Evolutionary conservation across 2,888 invertebrate species (phyloP), one percentile per base, ranked within the genome.

Genomic region (Ectropis crepuscularia): DNA sequence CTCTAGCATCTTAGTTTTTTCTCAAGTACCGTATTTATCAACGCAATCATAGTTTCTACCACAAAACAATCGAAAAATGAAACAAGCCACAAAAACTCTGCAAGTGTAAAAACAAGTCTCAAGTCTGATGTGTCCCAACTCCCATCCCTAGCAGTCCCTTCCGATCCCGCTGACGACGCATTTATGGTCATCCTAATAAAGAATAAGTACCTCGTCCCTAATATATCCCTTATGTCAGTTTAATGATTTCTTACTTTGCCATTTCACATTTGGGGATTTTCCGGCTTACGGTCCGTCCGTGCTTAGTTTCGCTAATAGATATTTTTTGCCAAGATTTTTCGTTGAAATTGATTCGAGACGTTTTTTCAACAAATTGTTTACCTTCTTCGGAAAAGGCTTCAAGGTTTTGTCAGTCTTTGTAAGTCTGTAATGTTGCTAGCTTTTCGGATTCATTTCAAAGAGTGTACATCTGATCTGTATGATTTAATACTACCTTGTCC

Each of bases 141-240:
- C 11, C 37, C 66, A 61, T 60, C 69, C 50, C 69, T 69, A 65
- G 38, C 49, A 57, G 41, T 57, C 59, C 60, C 57, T 60, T 46
- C 50, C 42, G 53, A 72, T 71, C 72, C 68, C 65, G 78, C 82
- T 82, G 80, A 82, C 79, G 67, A 57, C 63, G 80, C 82, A 72
- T 80, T 81, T 82, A 82, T 75, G 76, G 77, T 76, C 77, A 76
- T 76, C 79, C 77, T 78, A 80, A 80, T 82, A 82, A 81, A 81
- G 76, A 75, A 73, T 80, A 76, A 80, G 77, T 77, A 70, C 74
- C 71, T 65, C 72, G 72, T 73, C 74, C 77, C 72, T 70, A 67
- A 71, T 71, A 78, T 77, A 78, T 74, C 74, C 78, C 74, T 73
- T 78, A 77, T 76, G 76, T 74, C 73, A 74, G 69, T 80, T 83